phyloP scores from a whole-genome alignment of 2,797 vertebrate genomes.

The Neomorphus geoffroyi region DNA sequence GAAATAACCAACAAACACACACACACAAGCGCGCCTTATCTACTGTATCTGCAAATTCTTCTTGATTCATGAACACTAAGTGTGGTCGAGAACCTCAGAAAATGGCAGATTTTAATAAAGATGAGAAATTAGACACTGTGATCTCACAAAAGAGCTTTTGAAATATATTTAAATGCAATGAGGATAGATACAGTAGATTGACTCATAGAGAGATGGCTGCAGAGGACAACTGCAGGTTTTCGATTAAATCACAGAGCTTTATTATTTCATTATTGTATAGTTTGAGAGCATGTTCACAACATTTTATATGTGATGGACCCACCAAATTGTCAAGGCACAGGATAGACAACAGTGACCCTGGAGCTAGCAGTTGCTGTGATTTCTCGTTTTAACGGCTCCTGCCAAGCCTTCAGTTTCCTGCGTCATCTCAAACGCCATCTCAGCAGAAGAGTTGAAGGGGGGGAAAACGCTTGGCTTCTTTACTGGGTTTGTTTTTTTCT shows the following conservation, averaged over 20 bases:
- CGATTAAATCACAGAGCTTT: neutral
- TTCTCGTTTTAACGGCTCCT: neutral
- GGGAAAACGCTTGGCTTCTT: rapidly evolving
- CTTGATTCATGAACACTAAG: neutral
- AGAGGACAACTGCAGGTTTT: neutral
- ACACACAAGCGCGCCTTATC: neutral
- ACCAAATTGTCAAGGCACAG: neutral
- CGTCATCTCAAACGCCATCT: neutral
- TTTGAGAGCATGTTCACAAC: neutral
- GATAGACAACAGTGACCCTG: neutral
- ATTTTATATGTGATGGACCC: neutral
- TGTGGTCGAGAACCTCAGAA: neutral
- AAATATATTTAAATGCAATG: neutral
- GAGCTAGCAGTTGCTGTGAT: neutral
- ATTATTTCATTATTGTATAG: neutral
- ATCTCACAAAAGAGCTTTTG: neutral
- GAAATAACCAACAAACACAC: neutral
- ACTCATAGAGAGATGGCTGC: neutral
- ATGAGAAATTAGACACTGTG: neutral
- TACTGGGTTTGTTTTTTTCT: neutral
- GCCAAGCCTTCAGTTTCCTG: neutral
- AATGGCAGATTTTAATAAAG: neutral
- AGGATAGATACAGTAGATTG: neutral
- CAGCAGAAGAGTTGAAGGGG: neutral
- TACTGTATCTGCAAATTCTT: neutral